Conservation (phyloP, 1,140 invertebrate genomes). For the Protaetia brevitarsis region DNA sequence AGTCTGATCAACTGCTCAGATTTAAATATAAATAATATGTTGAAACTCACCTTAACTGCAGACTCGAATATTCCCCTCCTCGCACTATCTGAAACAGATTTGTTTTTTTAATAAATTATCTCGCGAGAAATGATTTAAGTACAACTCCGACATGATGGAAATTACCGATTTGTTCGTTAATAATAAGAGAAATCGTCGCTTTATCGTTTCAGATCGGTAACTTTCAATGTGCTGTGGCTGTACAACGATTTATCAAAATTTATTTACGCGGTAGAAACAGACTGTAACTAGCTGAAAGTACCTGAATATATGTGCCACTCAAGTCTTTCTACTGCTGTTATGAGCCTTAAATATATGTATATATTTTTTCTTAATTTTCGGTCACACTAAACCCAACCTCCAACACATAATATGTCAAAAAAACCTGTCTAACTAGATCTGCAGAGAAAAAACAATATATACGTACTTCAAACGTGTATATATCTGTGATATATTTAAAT, state of each 20-base stretch:
- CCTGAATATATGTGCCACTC: conserved; percentile 2
- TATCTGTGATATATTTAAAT: not conserved
- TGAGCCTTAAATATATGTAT: too few relatives aligned
- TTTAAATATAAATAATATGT: too few relatives aligned
- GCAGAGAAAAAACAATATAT: conserved; percentile 10
- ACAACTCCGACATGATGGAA: too few relatives aligned
- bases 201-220: too few relatives aligned
- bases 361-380: not conserved
- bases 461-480: not conserved
- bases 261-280: not conserved
- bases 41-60: not conserved
- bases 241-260: too few relatives aligned
- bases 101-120: not conserved
- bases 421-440: conserved; percentile 12
- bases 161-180: too few relatives aligned
- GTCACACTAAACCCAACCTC: not conserved
- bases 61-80: not conserved
- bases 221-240: too few relatives aligned
- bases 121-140: not conserved
- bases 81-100: not conserved
- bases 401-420: conserved; percentile 2
- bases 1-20: too few relatives aligned
- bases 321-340: conserved; percentile 11
- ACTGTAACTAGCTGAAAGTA: conserved; percentile 1
- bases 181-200: too few relatives aligned